These are phyloP conservation scores for Noturus placidus DNA, from an alignment of 2,113 vertebrate species.

Conservation along the genomic window DNA sequence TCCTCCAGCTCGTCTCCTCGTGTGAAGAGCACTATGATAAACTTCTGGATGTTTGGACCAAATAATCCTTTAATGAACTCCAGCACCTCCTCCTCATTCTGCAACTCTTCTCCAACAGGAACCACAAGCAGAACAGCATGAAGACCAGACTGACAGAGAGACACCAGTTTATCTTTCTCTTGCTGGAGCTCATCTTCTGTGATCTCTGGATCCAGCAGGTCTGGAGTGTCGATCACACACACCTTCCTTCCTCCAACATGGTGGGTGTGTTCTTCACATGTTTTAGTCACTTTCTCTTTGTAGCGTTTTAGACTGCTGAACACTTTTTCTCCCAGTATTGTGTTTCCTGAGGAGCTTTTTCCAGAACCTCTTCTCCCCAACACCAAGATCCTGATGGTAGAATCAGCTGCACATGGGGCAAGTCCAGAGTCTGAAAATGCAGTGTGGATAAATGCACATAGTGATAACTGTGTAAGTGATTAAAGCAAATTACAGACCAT, in stretches of 20 bases:
- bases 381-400: conserved; percentile 15
- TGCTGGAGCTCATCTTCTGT: neutral
- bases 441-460: too few species aligned
- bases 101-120: conserved; percentile 13
- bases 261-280: conserved; percentile 1
- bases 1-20: conserved; percentile 27
- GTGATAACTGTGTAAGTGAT: too few species aligned
- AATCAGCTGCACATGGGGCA: too few species aligned
- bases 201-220: conserved; percentile 21
- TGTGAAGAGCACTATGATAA: conserved; percentile 24
- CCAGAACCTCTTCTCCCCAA: conserved; percentile 30
- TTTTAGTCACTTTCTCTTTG: conserved; percentile 10
- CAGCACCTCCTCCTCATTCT: conserved; percentile 34
- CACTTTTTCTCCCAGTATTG: conserved; percentile 25
- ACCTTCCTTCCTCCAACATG: conserved; percentile 19
- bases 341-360: conserved; percentile 44
- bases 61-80: conserved; percentile 6
- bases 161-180: conserved; percentile 4
- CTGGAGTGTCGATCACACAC: conserved; percentile 44
- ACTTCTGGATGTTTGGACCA: neutral
- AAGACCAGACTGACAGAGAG: conserved; percentile 25
- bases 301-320: conserved; percentile 31
- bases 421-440: too few species aligned
- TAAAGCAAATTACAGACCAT: too few species aligned
- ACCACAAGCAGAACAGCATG: conserved; percentile 38